Percentiles rank a stretch among this genome's conserved stretches.
phyloP scores from a whole-genome alignment of 2,113 vertebrate species.

The Tapirus terrestris region DNA sequence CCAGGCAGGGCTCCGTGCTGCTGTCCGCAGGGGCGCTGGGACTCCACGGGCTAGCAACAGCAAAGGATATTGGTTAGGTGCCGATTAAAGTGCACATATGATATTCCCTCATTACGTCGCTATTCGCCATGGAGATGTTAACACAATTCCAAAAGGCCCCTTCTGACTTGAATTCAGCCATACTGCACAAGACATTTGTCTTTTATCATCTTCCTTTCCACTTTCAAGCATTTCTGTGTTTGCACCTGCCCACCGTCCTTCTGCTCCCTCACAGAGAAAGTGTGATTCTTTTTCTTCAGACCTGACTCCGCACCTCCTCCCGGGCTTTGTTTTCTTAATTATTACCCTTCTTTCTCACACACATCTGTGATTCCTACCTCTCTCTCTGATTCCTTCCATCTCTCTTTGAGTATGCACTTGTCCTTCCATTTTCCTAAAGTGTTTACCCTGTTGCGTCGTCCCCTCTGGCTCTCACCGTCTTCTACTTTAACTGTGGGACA shows the following conservation, averaged over 20 bases:
- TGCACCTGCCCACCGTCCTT: neutral
- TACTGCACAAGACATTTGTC: neutral
- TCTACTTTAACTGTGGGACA: neutral
- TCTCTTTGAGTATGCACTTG: neutral
- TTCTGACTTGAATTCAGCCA: neutral
- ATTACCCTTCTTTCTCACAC: neutral
- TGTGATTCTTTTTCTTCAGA: neutral
- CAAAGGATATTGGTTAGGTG: neutral
- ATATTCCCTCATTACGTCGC: neutral
- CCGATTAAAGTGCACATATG: fast-evolving
- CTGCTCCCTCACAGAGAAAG: neutral
- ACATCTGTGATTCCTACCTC: no score
- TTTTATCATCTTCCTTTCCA: neutral
- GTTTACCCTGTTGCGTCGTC: neutral
- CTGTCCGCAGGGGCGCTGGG: no score
- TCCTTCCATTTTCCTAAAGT: neutral
- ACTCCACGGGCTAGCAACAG: no score
- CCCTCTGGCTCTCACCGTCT: neutral
- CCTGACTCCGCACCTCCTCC: neutral
- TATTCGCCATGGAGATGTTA: neutral
- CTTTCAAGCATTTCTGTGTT: neutral
- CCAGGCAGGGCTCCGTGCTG: no score
- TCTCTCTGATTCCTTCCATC: neutral
- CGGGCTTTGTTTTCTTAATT: neutral
- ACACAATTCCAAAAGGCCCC: neutral